Evolutionary conservation across 2,888 invertebrate genomes (phyloP).

Genomic region (Vannuccia rotundouncinata): DNA sequence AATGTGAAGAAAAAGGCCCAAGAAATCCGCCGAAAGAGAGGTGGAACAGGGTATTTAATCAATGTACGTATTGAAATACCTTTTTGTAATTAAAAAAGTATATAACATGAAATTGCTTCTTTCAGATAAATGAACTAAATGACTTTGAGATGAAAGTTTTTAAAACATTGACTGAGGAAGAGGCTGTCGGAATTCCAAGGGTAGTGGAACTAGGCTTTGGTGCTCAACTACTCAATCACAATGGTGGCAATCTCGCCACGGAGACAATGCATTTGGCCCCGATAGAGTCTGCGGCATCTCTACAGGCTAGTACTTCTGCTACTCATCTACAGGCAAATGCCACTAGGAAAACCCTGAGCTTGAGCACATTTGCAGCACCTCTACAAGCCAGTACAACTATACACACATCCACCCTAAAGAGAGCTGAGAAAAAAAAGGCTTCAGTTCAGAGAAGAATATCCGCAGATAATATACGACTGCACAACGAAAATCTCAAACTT

Average conservation of each 20-base stretch:
- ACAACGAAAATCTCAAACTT: neutral
- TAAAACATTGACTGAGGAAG: neutral
- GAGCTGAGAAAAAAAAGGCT: no score
- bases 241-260: neutral
- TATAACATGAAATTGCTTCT: neutral
- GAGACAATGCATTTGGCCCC: neutral
- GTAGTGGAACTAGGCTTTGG: neutral
- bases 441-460: neutral
- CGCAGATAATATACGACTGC: neutral
- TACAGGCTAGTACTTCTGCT: neutral
- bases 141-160: neutral
- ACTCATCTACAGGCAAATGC: neutral
- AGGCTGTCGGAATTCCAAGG: neutral
- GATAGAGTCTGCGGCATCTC: neutral
- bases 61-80: neutral
- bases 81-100: neutral
- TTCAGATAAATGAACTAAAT: neutral
- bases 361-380: neutral
- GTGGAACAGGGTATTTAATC: neutral
- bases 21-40: neutral
- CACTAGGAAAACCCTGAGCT: neutral
- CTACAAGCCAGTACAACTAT: no score
- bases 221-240: neutral
- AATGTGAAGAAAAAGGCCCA: constrained; percentile 16
- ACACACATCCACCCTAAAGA: no score